Conservation (phyloP, 1,140 invertebrate genomes). For the Drosophila funebris region DNA sequence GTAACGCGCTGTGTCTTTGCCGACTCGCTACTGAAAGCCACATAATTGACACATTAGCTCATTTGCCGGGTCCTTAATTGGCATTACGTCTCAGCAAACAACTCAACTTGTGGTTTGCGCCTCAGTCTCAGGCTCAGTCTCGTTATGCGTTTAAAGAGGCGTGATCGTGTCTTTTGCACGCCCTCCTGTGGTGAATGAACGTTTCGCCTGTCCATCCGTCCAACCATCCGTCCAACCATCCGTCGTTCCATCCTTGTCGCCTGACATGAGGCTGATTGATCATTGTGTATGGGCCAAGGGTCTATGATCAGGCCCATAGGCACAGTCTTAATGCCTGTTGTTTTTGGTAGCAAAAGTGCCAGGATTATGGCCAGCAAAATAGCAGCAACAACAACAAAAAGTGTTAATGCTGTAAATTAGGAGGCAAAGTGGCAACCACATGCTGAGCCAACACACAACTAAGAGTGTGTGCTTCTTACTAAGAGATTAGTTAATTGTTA, state of each 20-base stretch:
- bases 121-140: not conserved
- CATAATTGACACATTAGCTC: slow-evolving; percentile 81
- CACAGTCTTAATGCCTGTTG: slow-evolving; percentile 45
- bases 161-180: slow-evolving; percentile 80
- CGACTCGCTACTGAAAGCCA: slow-evolving; percentile 45
- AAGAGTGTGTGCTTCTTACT: slow-evolving; percentile 6
- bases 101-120: slow-evolving; percentile 35
- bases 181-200: slow-evolving; percentile 60
- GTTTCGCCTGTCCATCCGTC: not conserved
- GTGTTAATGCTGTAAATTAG: slow-evolving; percentile 60
- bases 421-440: slow-evolving; percentile 42
- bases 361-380: slow-evolving; percentile 55
- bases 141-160: slow-evolving; percentile 72
- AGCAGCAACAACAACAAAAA: slow-evolving; percentile 18
- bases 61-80: slow-evolving; percentile 63
- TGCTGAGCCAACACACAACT: slow-evolving; percentile 42
- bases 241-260: too few species aligned
- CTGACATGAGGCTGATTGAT: slow-evolving; percentile 69
- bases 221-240: not conserved
- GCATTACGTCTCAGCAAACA: slow-evolving; percentile 47
- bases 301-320: slow-evolving; percentile 16
- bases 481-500: slow-evolving; percentile 61
- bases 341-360: slow-evolving; percentile 75
- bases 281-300: slow-evolving; percentile 57
- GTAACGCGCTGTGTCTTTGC: not conserved